Conservation (phyloP, 1,140 invertebrate genomes). For the Halesus radiatus region DNA sequence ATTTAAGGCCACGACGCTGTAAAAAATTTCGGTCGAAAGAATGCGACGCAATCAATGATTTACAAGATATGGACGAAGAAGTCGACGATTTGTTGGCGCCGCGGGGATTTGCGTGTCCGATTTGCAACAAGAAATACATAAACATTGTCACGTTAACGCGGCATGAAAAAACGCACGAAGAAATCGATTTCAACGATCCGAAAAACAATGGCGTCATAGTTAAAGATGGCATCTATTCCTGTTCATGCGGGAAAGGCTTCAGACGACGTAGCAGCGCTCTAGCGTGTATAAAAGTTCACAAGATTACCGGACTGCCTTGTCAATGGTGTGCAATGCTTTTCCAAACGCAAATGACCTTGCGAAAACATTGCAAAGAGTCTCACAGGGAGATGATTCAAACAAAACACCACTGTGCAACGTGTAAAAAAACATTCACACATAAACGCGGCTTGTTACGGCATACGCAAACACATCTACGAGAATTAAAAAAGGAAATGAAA, state of each 20-base stretch:
- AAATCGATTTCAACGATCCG: not conserved
- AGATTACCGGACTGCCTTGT: constrained; percentile 30
- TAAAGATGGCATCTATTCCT: constrained; percentile 31
- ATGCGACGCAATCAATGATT: constrained; percentile 4
- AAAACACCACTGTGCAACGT: constrained; percentile 19
- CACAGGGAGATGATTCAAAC: not conserved
- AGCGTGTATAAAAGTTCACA: constrained; percentile 40
- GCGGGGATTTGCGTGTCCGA: constrained; percentile 34
- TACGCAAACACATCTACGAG: not conserved
- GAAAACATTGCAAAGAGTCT: constrained; percentile 22
- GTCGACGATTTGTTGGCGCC: constrained; percentile 30
- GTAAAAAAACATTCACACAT: constrained; percentile 17
- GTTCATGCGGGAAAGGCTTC: constrained; percentile 34
- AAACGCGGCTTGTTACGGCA: constrained; percentile 17
- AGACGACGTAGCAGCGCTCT: constrained; percentile 33
- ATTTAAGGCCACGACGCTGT: not conserved
- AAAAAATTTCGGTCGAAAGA: constrained; percentile 9
- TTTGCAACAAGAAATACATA: constrained; percentile 38
- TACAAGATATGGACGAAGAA: constrained; percentile 31
- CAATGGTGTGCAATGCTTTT: constrained; percentile 35
- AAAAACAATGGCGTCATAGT: not conserved
- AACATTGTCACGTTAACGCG: constrained; percentile 27
- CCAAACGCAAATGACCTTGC: constrained; percentile 5
- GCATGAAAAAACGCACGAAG: constrained; percentile 41
- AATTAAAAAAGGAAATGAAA: constrained; percentile 14